phyloP scores from a whole-genome alignment of 2,113 vertebrate genomes.

The Sinocyclocheilus grahami region DNA sequence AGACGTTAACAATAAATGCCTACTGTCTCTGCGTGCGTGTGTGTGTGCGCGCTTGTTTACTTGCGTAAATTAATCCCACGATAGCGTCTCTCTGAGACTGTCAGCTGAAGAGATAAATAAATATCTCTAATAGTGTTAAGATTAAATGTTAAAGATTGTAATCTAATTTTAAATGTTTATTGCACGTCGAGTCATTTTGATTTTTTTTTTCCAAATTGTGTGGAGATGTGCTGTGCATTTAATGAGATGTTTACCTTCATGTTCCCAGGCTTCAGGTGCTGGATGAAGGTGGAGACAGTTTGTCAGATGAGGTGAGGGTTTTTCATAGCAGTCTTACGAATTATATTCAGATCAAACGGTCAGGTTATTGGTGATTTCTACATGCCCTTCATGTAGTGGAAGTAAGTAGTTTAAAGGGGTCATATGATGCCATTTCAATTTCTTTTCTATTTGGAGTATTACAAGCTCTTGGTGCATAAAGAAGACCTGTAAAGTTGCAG shows the following conservation, averaged over 20 bases:
- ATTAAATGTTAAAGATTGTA: too few species aligned
- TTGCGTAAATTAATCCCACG: background rate
- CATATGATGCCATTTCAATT: too few species aligned
- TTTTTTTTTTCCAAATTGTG: background rate
- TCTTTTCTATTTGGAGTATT: too few species aligned
- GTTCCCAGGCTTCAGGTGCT: slow-evolving; percentile 84
- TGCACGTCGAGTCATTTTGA: background rate
- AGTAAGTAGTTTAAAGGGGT: too few species aligned
- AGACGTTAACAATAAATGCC: background rate
- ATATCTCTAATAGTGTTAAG: too few species aligned
- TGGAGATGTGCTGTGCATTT: background rate
- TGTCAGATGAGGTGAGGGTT: slow-evolving; percentile 84
- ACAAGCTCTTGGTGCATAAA: too few species aligned
- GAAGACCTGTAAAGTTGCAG: too few species aligned
- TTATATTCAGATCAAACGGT: too few species aligned
- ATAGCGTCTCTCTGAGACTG: background rate
- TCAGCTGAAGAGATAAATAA: background rate
- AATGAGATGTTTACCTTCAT: background rate
- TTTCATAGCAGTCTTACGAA: too few species aligned
- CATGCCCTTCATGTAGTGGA: too few species aligned
- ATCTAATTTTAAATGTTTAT: too few species aligned
- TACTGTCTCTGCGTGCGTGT: background rate
- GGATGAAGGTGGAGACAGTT: slow-evolving; percentile 79
- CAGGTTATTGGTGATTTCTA: too few species aligned
- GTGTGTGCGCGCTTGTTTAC: background rate